Conservation (phyloP, 2,113 vertebrate species). For the Cololabis saira region DNA sequence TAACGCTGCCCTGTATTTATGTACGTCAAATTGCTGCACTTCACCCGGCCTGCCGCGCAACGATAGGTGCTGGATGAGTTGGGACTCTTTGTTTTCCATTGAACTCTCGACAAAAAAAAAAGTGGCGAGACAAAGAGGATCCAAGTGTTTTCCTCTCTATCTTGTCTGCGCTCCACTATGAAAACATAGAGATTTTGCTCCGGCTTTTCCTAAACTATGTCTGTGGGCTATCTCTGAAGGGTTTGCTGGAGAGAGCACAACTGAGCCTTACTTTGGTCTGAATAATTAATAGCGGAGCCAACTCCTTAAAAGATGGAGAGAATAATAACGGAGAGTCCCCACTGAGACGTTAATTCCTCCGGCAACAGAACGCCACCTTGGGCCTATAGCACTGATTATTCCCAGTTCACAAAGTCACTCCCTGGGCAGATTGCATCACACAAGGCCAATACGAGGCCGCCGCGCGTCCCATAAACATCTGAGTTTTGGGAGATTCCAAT, state of each 20-base stretch:
- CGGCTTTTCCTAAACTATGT: slow-evolving; percentile 17
- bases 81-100: slow-evolving; percentile 31
- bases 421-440: slow-evolving; percentile 28
- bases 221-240: slow-evolving; percentile 14
- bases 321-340: slow-evolving; percentile 27
- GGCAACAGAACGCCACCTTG: slow-evolving; percentile 6
- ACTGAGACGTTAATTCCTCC: slow-evolving; percentile 25
- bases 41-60: slow-evolving; percentile 25
- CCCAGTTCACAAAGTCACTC: slow-evolving; percentile 38
- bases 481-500: slow-evolving; percentile 49
- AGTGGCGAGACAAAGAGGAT: background rate
- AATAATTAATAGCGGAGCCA: slow-evolving; percentile 43
- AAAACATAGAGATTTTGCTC: slow-evolving; percentile 14
- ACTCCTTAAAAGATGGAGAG: slow-evolving; percentile 36
- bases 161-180: background rate
- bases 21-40: slow-evolving; percentile 50
- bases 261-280: slow-evolving; percentile 39
- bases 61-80: slow-evolving; percentile 10
- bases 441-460: slow-evolving; percentile 13
- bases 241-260: slow-evolving; percentile 34
- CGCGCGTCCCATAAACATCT: slow-evolving; percentile 24
- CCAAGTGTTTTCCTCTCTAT: slow-evolving; percentile 8
- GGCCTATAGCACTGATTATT: slow-evolving; percentile 11
- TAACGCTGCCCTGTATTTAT: too few relatives aligned
- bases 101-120: slow-evolving; percentile 11